phyloP scores from a whole-genome alignment of 2,113 vertebrate species.

The Zapornia atra region DNA sequence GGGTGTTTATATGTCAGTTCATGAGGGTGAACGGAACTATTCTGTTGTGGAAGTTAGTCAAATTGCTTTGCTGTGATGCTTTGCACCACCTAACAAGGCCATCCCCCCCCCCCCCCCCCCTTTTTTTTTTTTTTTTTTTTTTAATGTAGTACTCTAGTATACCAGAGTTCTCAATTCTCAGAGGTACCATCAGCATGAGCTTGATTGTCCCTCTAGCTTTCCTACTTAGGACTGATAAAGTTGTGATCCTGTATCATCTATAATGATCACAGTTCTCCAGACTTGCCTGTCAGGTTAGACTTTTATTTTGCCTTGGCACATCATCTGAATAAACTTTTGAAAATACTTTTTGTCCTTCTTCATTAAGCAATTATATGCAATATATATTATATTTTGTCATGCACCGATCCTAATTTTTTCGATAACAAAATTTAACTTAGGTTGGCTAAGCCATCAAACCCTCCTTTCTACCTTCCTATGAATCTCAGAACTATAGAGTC shows the following conservation, averaged over 20 bases:
- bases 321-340: background rate
- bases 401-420: background rate
- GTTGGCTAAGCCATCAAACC: background rate
- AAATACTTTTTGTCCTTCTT: background rate
- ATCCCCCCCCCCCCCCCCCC: too few species aligned
- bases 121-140: background rate
- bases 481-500: background rate
- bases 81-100: background rate
- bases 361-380: background rate
- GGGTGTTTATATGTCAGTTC: background rate
- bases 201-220: background rate
- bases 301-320: background rate
- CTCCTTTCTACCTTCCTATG: background rate
- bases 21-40: background rate
- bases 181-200: background rate
- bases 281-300: background rate
- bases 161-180: background rate
- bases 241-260: background rate
- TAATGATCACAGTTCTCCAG: background rate
- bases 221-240: background rate
- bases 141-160: background rate
- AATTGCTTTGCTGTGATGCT: background rate
- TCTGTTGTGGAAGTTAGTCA: background rate
- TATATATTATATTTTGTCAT: background rate
- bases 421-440: background rate